A percentile compares a stretch with the other conserved stretches of the same genome.
phyloP scores from a whole-genome alignment of 2,113 vertebrate genomes.

The Chamaea fasciata region DNA sequence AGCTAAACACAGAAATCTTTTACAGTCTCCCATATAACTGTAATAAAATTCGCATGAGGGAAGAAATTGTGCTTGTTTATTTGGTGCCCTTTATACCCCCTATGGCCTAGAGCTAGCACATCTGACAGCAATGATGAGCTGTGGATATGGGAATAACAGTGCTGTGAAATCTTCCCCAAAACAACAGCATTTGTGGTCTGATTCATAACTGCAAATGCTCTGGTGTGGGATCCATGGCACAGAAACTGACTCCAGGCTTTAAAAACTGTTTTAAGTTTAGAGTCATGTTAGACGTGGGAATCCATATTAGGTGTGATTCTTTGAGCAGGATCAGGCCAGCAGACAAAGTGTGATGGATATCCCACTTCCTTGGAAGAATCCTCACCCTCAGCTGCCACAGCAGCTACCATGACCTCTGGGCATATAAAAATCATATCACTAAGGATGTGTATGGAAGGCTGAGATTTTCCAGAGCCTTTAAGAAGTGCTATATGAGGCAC shows the following conservation, averaged over 20 bases:
- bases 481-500: background rate
- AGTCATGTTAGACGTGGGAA: background rate
- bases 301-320: background rate
- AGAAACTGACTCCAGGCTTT: background rate
- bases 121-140: constrained; percentile 18
- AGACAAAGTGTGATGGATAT: background rate
- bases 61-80: constrained; percentile 25
- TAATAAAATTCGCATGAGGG: constrained; percentile 37
- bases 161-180: background rate
- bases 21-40: background rate
- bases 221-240: background rate
- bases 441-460: background rate
- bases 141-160: background rate
- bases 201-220: background rate
- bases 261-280: background rate
- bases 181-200: background rate
- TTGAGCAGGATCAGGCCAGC: background rate
- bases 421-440: background rate
- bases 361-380: background rate
- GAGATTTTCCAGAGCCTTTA: constrained; percentile 45
- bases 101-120: background rate
- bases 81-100: constrained; percentile 9
- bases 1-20: constrained; percentile 7
- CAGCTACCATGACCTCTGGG: background rate
- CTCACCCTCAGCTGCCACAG: background rate